A percentile compares a stretch with the other conserved stretches of the same genome.
These are phyloP conservation scores for Achlya flavicornis DNA, from an alignment of 2,888 invertebrate genomes.

Conservation along the genomic window DNA sequence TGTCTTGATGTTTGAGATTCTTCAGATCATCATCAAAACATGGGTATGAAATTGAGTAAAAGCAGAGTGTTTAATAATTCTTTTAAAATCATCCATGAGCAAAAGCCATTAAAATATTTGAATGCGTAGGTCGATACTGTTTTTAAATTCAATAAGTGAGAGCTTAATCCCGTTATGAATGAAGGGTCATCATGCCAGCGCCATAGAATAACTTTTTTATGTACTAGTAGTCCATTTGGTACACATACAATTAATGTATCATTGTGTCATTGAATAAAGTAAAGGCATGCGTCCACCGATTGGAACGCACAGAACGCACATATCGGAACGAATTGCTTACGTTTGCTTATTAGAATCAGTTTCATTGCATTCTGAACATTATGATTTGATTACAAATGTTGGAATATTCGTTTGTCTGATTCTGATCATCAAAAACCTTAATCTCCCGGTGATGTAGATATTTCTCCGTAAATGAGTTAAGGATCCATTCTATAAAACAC, in stretches of 20 bases:
- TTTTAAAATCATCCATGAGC: neutral
- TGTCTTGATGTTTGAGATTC: neutral
- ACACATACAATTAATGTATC: neutral
- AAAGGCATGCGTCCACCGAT: constrained; percentile 3
- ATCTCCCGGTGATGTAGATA: too few relatives aligned
- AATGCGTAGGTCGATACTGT: neutral
- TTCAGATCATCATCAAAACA: too few relatives aligned
- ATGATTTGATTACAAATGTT: too few relatives aligned
- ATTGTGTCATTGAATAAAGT: neutral
- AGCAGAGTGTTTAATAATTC: neutral
- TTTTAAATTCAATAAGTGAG: neutral
- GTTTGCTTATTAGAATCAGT: too few relatives aligned
- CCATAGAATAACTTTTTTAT: neutral
- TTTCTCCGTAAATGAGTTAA: too few relatives aligned
- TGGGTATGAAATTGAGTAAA: neutral
- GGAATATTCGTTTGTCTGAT: too few relatives aligned
- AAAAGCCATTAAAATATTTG: neutral
- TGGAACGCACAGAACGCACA: neutral
- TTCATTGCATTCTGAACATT: too few relatives aligned
- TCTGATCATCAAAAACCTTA: too few relatives aligned
- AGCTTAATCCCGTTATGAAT: neutral
- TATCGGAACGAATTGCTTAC: too few relatives aligned
- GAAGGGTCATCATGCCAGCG: neutral
- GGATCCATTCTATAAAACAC: too few relatives aligned
- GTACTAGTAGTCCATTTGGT: neutral